Evolutionary conservation across 2,888 invertebrate genomes (phyloP), one percentile per base, ranked within the genome.

Genomic region (Eristalinus aeneus): DNA sequence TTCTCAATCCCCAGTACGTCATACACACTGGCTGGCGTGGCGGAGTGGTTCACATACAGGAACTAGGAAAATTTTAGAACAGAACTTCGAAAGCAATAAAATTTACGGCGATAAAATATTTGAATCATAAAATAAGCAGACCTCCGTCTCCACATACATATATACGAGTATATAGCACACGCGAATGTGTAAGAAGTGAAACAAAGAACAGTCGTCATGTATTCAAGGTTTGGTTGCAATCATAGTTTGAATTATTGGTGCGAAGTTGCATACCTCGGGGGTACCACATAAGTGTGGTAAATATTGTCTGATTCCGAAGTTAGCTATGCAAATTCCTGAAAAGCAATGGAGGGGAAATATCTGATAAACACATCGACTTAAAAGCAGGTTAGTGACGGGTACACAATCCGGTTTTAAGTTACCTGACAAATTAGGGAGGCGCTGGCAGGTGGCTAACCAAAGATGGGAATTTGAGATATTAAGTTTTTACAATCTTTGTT

Each of bases 361-460:
- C 78, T 67, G 69, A 77, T 68, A 56, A 36, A 54, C 58, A 74
- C n/a, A 72, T 32, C 32, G 65, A 53, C 58, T 20, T 10, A 8
- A 60, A 23, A 46, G 36, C 20, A 32, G 36, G 36, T 53, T 36
- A 54, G 8, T 16, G 16, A 12, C 12, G 73, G 34, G 16, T 72
- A 67, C 54, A 68, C 56, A 72, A 61, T 23, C n/a, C n/a, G 72
- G 75, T 76, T 72, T 72, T 63, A 23, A 27, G 23, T 73, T 58
- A 81, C 53, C 77, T 71, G 76, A 76, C 75, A 79, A 75, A 85
- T 85, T 79, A 80, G 75, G 71, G 61, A 76, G 71, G 75, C 34
- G 56, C 16, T 58, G 56, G 77, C 86, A 86, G 86, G 86, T 86
- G 81, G 27, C 27, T 27, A 71, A 64, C 75, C 67, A 27, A 10